phyloP scores from a whole-genome alignment of 2,113 vertebrate species.

The Neotragus pygmaeus region DNA sequence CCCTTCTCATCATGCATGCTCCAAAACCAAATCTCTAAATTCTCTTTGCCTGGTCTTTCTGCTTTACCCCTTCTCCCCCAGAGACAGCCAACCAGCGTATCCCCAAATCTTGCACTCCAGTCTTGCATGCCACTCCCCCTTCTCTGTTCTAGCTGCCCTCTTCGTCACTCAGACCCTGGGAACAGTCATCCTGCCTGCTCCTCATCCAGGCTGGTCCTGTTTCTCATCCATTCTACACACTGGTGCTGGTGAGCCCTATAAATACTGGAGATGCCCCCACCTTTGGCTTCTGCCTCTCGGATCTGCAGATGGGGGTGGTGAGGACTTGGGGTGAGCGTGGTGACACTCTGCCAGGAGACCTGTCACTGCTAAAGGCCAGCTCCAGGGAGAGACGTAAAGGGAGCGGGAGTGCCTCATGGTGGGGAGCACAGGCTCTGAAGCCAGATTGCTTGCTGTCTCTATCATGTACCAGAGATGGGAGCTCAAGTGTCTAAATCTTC shows the following conservation, averaged over 20 bases:
- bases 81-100: not conserved
- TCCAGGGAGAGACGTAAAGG: not conserved
- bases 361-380: not conserved
- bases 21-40: not conserved
- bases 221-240: not conserved
- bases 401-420: accelerated
- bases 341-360: not conserved
- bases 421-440: not conserved
- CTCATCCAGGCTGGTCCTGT: not conserved
- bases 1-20: not conserved
- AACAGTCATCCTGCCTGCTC: not conserved
- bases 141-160: not conserved
- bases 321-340: not conserved
- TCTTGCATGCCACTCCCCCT: accelerated
- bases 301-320: not conserved
- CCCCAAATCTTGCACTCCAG: not conserved
- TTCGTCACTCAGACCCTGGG: not conserved
- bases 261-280: not conserved
- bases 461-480: not conserved
- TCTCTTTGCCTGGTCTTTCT: not conserved
- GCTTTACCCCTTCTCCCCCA: not conserved
- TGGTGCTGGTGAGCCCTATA: not conserved
- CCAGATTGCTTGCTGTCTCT: accelerated
- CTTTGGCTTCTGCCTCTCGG: not conserved
- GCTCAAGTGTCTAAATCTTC: not conserved